These are phyloP conservation scores for Sebastes diaconus DNA, from an alignment of 2,797 vertebrate genomes.

Conservation along the genomic window DNA sequence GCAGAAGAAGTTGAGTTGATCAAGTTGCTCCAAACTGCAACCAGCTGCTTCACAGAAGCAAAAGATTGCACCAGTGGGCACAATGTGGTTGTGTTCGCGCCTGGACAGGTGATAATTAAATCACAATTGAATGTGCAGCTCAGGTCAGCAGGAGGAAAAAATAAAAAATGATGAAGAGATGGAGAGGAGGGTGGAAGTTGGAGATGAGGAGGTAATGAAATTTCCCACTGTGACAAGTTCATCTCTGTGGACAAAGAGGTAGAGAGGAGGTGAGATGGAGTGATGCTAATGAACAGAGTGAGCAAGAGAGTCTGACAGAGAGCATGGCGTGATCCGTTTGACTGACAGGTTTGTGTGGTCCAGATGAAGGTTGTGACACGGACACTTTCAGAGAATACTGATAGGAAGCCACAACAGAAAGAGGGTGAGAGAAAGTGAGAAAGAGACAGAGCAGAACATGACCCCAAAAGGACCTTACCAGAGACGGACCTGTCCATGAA, in stretches of 20 bases:
- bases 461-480: background rate
- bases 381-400: background rate
- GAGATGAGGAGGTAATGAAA: background rate
- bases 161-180: background rate
- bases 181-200: background rate
- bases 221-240: background rate
- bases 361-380: background rate
- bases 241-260: background rate
- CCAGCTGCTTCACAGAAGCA: background rate
- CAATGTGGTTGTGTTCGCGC: background rate
- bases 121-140: background rate
- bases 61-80: background rate
- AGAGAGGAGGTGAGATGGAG: background rate
- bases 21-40: background rate
- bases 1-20: background rate
- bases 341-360: conserved; percentile 9
- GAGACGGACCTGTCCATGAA: background rate
- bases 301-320: background rate
- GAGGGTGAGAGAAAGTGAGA: background rate
- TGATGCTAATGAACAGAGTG: background rate
- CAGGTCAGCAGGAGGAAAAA: background rate
- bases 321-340: background rate
- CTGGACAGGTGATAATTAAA: background rate
- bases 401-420: background rate
- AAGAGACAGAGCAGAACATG: background rate